Evolutionary conservation across 2,888 invertebrate species (phyloP), one percentile per base, ranked within the genome.

Genomic region (Epicampocera succincta): DNA sequence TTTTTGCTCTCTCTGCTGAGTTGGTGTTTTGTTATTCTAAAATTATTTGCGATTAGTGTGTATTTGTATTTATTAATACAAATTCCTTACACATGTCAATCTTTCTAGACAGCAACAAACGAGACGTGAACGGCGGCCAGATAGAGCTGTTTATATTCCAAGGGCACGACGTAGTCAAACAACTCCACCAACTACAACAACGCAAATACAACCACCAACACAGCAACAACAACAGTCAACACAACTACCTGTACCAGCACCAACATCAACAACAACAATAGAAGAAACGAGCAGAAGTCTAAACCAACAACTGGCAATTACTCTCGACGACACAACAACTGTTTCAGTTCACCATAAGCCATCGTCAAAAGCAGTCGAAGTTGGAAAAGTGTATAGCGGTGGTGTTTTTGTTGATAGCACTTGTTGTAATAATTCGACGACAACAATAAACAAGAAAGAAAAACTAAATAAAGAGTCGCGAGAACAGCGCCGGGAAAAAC

Each of bases 111-210:
- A 68, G 88, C 91, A 84, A 74, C 86, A 38, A 84, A 91, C 73
- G 89, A 92, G 90, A 82, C 89, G 91, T 81, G 90, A 91, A 87
- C 93, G 94, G 76, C 93, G 95, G 84, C 96, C 96, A 60, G 96
- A 96, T 90, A 93, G 94, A 48, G 95, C 95, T 19, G 94, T 96
- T 65, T 96, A 96, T 92, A 94, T 96, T 81, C 96, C 96, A 80
- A 92, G 95, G 87, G 95, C 94, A 80, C 92, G 94, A 82, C 92
- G 94, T 78, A 91, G 91, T 88, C 89, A 90, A 87, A 90, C 90
- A 77, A 90, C 90, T 85, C 89, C 90, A 84, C 90, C 90, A 84
- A 76, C 88, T 58, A 78, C 86, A 72, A 71, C 85, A 71, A 77
- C 84, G 69, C 80, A 83, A 82, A 72, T 50, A 48, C 72, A 84